These are phyloP conservation scores for Drosophila pectinifera DNA, from an alignment of 1,140 invertebrate genomes.

Conservation along the genomic window DNA sequence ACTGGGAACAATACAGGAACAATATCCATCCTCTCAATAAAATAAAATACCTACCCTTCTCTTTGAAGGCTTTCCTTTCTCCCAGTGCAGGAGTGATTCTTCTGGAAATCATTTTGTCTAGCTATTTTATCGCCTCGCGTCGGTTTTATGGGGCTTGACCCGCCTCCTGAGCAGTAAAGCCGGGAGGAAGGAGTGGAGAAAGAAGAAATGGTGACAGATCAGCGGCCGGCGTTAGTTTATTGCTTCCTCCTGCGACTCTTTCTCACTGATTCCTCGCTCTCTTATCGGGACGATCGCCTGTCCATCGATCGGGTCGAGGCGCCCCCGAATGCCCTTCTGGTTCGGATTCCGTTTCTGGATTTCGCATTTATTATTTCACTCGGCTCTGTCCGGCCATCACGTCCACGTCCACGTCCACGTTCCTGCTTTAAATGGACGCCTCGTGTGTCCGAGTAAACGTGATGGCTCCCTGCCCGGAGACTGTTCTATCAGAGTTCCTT, in stretches of 20 bases:
- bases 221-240: conserved; percentile 76
- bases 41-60: not conserved
- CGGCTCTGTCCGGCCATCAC: conserved; percentile 31
- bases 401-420: conserved; percentile 56
- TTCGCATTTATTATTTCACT: conserved; percentile 36
- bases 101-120: conserved; percentile 70
- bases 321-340: conserved; percentile 16
- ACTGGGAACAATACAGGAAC: conserved; percentile 18
- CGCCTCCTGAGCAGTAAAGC: conserved; percentile 39
- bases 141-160: conserved; percentile 69
- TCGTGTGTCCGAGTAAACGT: conserved; percentile 82
- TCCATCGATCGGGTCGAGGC: conserved; percentile 46
- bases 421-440: conserved; percentile 79
- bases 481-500: too few species aligned
- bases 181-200: conserved; percentile 16
- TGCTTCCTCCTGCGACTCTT: conserved; percentile 61
- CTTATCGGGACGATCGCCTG: conserved; percentile 46
- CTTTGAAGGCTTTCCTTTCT: not conserved
- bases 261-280: conserved; percentile 35
- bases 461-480: conserved; percentile 65
- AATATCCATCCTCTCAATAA: too few species aligned
- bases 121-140: conserved; percentile 78
- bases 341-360: conserved; percentile 25
- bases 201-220: conserved; percentile 72
- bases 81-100: conserved; percentile 10